These are phyloP conservation scores for Xiphophorus maculatus DNA, from an alignment of 2,113 vertebrate genomes.

Conservation along the genomic window DNA sequence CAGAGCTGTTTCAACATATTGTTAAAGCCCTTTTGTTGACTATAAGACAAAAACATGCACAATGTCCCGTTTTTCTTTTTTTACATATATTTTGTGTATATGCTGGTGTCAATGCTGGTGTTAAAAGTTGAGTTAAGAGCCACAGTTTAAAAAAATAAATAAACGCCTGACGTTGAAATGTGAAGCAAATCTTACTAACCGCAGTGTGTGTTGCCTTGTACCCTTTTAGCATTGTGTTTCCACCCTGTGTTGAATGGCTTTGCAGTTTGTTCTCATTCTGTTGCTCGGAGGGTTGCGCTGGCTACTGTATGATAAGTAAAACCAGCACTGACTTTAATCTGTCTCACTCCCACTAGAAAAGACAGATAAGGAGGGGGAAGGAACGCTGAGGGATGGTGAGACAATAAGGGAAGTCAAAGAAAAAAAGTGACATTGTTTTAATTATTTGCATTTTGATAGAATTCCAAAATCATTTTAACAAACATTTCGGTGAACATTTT, in stretches of 20 bases:
- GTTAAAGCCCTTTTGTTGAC: neutral
- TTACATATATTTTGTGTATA: neutral
- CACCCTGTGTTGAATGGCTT: conserved; percentile 38
- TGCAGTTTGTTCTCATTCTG: conserved; percentile 66
- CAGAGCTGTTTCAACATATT: neutral
- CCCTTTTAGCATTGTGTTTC: conserved; percentile 15
- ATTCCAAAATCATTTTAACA: neutral
- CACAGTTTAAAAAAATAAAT: neutral
- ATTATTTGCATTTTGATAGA: conserved; percentile 26
- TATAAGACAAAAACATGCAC: neutral
- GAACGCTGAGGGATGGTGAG: conserved; percentile 63
- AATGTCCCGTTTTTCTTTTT: neutral
- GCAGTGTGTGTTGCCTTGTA: neutral
- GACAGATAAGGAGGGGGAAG: conserved; percentile 74
- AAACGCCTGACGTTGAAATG: neutral
- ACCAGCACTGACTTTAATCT: conserved; percentile 85
- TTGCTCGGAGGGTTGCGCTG: conserved; percentile 81
- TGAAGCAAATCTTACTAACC: neutral
- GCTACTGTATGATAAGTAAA: conserved; percentile 86
- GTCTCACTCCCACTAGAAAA: conserved; percentile 81
- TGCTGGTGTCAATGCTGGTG: neutral
- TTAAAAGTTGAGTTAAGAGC: conserved; percentile 4
- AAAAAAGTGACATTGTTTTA: conserved; percentile 44
- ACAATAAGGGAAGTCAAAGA: conserved; percentile 40
- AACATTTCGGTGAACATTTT: neutral